Base-by-base conservation (phyloP, 2,888 invertebrate genomes). In the Scotopteryx bipunctaria region DNA sequence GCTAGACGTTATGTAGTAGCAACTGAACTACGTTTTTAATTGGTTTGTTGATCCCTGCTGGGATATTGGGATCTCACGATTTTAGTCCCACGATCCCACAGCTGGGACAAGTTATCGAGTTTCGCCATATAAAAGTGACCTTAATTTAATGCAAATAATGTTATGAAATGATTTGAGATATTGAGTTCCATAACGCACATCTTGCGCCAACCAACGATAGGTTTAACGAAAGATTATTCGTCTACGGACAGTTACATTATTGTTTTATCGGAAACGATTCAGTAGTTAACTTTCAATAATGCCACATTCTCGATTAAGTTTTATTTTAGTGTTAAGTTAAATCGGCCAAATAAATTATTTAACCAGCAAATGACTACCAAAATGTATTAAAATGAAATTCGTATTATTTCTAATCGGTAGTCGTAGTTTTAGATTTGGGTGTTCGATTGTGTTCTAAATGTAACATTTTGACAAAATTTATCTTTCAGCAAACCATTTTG, bases 301-400 rank as follows among this genome's bases (percentile, higher is more conserved):
- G 42, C 43, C 46, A 36, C 42, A 17, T 27, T 42, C 42, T 27
- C 16, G 32, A 19, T 33, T 61, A 58, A 63, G 51, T 57, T 64
- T 52, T 54, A 63, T 17, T 53, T 38, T 61, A 63, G 57, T 48
- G 47, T 60, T 76, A 75, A 72, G 74, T 70, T 66, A 63, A 69
- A 71, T 76, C 68, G 76, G 78, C 79, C 79, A 78, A 81, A 80
- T 74, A 69, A 68, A 69, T 60, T 69, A 71, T 71, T 70, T 66
- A 67, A 67, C 58, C 59, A 57, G 67, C 44, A 29, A 46, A 54
- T 53, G 40, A 46, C 55, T 58, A 79, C 78, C 78, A 72, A 78
- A 75, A 78, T 76, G 79, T 82, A 82, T 81, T 81, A 71, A 67
- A 68, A 64, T 66, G 61, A 67, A 55, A 64, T 67, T 69, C 52